Percentiles rank a stretch among this genome's conserved stretches.
Conservation (phyloP, 2,113 vertebrate genomes). For the Sebastes schlegelii region DNA sequence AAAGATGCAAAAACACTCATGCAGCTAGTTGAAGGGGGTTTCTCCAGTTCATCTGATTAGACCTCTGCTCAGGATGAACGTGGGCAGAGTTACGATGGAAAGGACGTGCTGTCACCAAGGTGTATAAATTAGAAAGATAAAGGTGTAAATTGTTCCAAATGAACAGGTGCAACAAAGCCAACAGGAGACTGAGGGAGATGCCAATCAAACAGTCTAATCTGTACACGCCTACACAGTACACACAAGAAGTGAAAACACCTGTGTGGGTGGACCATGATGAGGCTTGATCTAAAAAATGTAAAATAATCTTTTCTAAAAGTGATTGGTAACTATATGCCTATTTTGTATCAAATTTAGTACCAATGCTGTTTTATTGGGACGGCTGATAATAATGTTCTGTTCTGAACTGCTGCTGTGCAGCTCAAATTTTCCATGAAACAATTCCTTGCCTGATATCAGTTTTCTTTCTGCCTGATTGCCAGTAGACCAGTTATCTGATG, state of each 20-base stretch:
- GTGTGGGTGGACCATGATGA: not conserved
- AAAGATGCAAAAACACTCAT: not conserved
- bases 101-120: too few species aligned
- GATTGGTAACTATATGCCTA: not conserved
- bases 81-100: not conserved
- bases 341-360: not conserved
- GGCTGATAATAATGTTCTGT: not conserved
- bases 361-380: not conserved
- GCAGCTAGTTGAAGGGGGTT: not conserved
- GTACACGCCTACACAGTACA: too few species aligned
- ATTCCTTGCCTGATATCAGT: not conserved
- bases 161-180: not conserved
- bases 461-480: not conserved
- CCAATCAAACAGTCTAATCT: not conserved
- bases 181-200: not conserved
- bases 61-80: not conserved
- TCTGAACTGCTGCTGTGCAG: not conserved
- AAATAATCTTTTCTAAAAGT: not conserved
- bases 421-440: not conserved
- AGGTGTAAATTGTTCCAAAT: not conserved
- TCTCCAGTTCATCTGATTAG: constrained; percentile 5
- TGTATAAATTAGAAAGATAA: not conserved
- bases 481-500: not conserved
- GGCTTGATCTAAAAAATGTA: not conserved
- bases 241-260: not conserved